Conservation (phyloP, 2,888 invertebrate species). For the Leptopilina myrica region DNA sequence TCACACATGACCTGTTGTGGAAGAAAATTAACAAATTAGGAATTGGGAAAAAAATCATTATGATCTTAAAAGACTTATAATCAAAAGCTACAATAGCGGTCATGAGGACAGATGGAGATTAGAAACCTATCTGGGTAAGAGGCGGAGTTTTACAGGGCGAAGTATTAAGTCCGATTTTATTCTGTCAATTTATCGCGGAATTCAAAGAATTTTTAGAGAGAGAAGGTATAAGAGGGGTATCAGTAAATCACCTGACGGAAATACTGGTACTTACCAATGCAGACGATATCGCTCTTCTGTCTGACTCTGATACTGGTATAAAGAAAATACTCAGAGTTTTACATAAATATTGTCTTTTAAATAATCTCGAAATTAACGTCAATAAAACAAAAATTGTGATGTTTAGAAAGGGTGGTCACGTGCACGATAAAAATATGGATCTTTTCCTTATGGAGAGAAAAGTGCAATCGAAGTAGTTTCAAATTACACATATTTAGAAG, state of each 20-base stretch:
- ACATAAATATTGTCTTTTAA: background rate
- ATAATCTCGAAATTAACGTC: background rate
- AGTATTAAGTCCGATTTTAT: background rate
- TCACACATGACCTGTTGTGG: background rate
- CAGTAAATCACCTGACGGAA: background rate
- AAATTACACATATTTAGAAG: too few species aligned
- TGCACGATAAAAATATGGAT: too few species aligned
- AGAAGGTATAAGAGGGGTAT: background rate
- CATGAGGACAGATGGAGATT: too few species aligned
- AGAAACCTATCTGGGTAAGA: background rate
- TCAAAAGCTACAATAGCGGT: too few species aligned
- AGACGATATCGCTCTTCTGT: constrained; percentile 1
- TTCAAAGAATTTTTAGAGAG: background rate
- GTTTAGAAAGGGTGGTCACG: background rate
- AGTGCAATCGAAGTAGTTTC: too few species aligned
- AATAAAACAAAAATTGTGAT: constrained; percentile 2
- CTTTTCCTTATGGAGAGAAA: too few species aligned
- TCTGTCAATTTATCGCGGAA: background rate
- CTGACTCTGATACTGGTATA: background rate
- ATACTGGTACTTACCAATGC: background rate
- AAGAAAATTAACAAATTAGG: too few species aligned
- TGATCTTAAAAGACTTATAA: too few species aligned
- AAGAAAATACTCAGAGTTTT: background rate
- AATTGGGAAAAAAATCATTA: too few species aligned
- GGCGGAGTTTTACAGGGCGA: background rate